Percentiles rank a stretch among this genome's conserved stretches.
These are phyloP conservation scores for Drosophila rhopaloa DNA, from an alignment of 1,140 invertebrate species.

Conservation along the genomic window DNA sequence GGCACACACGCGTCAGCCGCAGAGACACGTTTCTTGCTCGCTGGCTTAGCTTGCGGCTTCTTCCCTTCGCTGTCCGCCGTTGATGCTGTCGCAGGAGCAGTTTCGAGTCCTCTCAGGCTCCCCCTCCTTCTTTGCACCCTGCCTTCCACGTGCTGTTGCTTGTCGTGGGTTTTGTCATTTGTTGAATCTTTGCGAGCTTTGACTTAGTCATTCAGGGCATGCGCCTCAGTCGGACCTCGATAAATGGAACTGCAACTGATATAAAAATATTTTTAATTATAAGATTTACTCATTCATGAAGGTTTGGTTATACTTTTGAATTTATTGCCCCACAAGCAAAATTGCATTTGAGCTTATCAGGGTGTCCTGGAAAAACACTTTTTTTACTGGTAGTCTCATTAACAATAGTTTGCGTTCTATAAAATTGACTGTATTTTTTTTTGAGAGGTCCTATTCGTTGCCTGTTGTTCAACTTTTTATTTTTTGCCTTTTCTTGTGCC, in stretches of 20 bases:
- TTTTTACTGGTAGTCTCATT: background rate
- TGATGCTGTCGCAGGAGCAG: constrained; percentile 19
- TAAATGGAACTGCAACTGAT: background rate
- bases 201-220: constrained; percentile 65
- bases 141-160: constrained; percentile 49
- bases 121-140: background rate
- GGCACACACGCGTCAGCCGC: constrained; percentile 51
- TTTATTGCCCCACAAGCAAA: too few relatives aligned
- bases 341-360: too few relatives aligned
- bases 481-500: constrained; percentile 4
- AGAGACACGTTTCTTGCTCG: constrained; percentile 73
- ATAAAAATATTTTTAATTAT: too few relatives aligned
- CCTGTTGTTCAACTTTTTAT: constrained; percentile 14
- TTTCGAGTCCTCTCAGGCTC: constrained; percentile 1
- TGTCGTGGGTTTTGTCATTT: constrained; percentile 71
- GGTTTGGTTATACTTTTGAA: too few relatives aligned
- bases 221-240: constrained; percentile 2
- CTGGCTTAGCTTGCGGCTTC: constrained; percentile 25
- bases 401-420: background rate
- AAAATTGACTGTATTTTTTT: constrained; percentile 1
- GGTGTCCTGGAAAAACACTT: too few relatives aligned
- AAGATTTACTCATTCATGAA: too few relatives aligned
- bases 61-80: constrained; percentile 11
- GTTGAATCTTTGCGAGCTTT: constrained; percentile 73
- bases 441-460: constrained; percentile 6